These are phyloP conservation scores for Scopus umbretta DNA, from an alignment of 2,113 vertebrate genomes.

Conservation along the genomic window DNA sequence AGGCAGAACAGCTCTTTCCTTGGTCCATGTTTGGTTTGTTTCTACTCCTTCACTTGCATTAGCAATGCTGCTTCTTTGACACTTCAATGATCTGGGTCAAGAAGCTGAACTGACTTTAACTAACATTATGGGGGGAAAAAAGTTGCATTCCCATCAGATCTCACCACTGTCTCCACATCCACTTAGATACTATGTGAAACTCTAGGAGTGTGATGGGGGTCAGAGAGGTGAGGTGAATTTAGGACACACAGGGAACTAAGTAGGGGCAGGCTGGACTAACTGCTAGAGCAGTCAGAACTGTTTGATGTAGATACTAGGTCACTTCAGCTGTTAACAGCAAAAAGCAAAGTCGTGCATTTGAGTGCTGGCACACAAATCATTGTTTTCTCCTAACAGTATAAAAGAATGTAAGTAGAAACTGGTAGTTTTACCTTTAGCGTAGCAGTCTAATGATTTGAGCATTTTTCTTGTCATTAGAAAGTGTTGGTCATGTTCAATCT, in stretches of 20 bases:
- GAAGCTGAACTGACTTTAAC: not conserved
- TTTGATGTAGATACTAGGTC: not conserved
- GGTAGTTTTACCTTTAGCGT: not conserved
- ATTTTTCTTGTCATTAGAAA: not conserved
- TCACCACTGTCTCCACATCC: not conserved
- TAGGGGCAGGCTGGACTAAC: too few relatives aligned
- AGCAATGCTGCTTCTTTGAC: not conserved
- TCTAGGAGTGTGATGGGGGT: fast-evolving
- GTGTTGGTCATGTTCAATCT: fast-evolving
- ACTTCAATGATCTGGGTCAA: fast-evolving
- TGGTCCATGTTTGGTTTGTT: not conserved
- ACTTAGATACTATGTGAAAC: not conserved
- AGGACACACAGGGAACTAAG: not conserved
- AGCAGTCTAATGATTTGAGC: not conserved
- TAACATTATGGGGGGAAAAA: fast-evolving
- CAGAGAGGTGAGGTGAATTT: not conserved
- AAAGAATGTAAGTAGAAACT: not conserved
- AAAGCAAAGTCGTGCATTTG: not conserved
- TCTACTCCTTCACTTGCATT: not conserved
- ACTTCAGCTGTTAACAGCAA: not conserved
- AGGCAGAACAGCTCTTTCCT: not conserved
- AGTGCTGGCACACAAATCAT: not conserved
- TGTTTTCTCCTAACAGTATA: not conserved
- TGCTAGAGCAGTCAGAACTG: not conserved
- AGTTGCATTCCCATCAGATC: not conserved